Percentiles rank a stretch among this genome's conserved stretches.
Conservation (phyloP, 2,113 vertebrate genomes). For the Dolichotis patagonum region DNA sequence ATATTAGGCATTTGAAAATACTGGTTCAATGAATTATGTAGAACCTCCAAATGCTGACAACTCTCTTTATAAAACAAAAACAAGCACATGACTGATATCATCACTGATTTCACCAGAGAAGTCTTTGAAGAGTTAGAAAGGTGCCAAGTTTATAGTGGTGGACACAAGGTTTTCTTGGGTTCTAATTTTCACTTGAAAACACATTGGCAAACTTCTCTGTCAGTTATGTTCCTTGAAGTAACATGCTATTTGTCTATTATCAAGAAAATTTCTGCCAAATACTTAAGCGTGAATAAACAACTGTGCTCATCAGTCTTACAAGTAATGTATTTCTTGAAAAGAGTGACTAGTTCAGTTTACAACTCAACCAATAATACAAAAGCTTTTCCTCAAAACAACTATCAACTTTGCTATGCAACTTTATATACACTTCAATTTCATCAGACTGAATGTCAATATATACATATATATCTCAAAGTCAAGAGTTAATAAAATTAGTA, state of each 20-base stretch:
- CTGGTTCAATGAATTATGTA: not conserved
- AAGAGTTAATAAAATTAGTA: constrained; percentile 12
- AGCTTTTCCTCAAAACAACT: not conserved
- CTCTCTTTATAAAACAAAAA: not conserved
- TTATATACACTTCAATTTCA: not conserved
- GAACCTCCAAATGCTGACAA: not conserved
- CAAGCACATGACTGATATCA: not conserved
- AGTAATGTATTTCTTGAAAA: not conserved
- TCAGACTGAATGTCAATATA: not conserved
- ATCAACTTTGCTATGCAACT: not conserved
- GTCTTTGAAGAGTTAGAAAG: not conserved
- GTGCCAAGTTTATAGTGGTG: not conserved
- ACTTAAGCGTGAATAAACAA: not conserved
- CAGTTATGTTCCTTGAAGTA: not conserved
- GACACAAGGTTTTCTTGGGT: constrained; percentile 14
- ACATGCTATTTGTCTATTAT: not conserved
- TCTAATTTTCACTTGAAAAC: constrained; percentile 10
- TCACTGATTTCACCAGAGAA: constrained; percentile 22
- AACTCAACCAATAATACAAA: not conserved
- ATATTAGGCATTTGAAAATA: constrained; percentile 3
- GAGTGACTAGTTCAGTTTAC: not conserved
- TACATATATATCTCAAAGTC: not conserved
- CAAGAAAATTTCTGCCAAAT: not conserved
- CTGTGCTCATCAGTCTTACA: not conserved
- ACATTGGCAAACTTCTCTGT: not conserved